Conservation (phyloP, 2,113 vertebrate genomes). For the Oceanodroma tethys region DNA sequence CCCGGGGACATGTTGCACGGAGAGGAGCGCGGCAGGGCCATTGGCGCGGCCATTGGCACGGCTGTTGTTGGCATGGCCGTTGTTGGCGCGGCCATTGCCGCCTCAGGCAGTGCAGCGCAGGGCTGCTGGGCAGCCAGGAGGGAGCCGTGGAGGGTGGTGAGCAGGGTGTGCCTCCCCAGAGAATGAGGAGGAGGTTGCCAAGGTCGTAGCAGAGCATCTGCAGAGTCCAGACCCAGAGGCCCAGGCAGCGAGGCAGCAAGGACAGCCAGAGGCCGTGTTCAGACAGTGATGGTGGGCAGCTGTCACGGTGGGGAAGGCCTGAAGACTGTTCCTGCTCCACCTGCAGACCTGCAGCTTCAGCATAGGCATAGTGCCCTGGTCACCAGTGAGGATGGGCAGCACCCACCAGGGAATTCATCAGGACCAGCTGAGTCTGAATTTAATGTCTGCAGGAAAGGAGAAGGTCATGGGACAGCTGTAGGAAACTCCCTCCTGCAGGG, state of each 20-base stretch:
- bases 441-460: not conserved
- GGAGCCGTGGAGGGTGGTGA: not conserved
- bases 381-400: not conserved
- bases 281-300: rapidly evolving
- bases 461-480: not conserved
- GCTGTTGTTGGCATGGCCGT: not conserved
- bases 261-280: too few relatives aligned
- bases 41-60: not conserved
- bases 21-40: not conserved
- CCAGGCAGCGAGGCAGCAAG: not conserved
- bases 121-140: not conserved
- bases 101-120: not conserved
- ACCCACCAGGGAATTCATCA: not conserved
- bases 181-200: not conserved
- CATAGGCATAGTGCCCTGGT: not conserved
- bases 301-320: rapidly evolving
- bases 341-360: not conserved
- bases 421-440: not conserved
- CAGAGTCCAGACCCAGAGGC: not conserved
- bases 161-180: too few relatives aligned
- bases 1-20: too few relatives aligned
- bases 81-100: not conserved
- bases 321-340: not conserved
- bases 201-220: not conserved
- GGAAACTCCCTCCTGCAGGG: not conserved